These are phyloP conservation scores for Hephaestus fuliginosus DNA, from an alignment of 2,797 vertebrate species.

Conservation along the genomic window DNA sequence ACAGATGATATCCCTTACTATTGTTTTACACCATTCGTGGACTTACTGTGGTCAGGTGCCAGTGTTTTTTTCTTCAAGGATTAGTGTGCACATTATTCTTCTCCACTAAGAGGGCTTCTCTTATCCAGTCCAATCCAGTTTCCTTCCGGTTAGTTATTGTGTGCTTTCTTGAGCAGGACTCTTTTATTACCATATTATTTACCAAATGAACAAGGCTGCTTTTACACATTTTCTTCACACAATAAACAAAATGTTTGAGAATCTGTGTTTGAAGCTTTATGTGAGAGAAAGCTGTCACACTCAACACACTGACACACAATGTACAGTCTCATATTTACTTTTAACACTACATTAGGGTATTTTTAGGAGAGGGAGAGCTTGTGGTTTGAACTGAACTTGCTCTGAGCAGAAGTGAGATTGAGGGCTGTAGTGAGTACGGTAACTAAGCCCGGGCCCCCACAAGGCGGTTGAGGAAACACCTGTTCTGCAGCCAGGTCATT, in stretches of 20 bases:
- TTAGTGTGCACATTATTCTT: neutral
- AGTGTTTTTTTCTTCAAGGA: neutral
- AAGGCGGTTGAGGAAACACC: constrained; percentile 84
- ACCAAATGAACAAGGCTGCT: neutral
- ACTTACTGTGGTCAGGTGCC: constrained; percentile 29
- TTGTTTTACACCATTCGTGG: constrained; percentile 24
- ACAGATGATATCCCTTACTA: constrained; percentile 16
- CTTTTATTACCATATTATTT: neutral
- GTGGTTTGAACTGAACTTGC: constrained; percentile 34
- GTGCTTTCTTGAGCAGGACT: neutral
- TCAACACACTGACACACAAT: neutral
- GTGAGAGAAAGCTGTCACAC: neutral
- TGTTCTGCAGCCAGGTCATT: constrained; percentile 70
- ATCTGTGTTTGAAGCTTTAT: neutral
- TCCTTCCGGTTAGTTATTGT: neutral
- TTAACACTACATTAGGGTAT: neutral
- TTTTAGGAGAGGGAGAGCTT: constrained; percentile 50
- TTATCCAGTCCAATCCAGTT: neutral
- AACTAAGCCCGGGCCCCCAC: constrained; percentile 47
- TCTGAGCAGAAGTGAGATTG: constrained; percentile 49
- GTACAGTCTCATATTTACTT: constrained; percentile 14
- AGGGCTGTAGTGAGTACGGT: constrained; percentile 33
- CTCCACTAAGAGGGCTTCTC: neutral
- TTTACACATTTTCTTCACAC: neutral
- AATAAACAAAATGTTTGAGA: neutral